Conservation (phyloP, 2,888 invertebrate genomes). For the Tinea semifulvella region DNA sequence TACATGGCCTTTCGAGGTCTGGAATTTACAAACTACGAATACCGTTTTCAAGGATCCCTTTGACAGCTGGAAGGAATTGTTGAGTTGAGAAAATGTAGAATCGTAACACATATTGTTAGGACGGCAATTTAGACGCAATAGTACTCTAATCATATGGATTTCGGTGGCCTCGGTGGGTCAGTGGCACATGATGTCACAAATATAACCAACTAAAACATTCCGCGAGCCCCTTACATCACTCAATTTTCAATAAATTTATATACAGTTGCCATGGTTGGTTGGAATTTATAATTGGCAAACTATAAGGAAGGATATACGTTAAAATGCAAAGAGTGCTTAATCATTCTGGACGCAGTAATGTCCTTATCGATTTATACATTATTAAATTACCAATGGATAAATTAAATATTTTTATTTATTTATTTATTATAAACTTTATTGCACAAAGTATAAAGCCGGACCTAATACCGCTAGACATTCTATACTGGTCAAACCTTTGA, state of each 20-base stretch:
- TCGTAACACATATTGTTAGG: too few relatives aligned
- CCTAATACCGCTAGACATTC: too few relatives aligned
- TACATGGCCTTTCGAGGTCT: too few relatives aligned
- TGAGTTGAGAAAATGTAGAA: too few relatives aligned
- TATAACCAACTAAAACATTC: conserved; percentile 14
- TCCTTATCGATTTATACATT: not conserved
- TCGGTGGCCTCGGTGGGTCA: conserved; percentile 55
- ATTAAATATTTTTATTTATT: too few relatives aligned
- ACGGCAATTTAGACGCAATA: conserved; percentile 15
- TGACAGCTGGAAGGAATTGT: too few relatives aligned
- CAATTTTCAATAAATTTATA: conserved; percentile 13
- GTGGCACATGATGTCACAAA: conserved; percentile 55
- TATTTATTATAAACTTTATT: too few relatives aligned
- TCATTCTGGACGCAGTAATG: not conserved
- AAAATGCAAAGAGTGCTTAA: not conserved
- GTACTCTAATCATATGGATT: conserved; percentile 15
- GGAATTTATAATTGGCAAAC: conserved; percentile 10
- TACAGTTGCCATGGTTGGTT: conserved; percentile 5
- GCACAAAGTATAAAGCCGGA: too few relatives aligned
- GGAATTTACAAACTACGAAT: too few relatives aligned
- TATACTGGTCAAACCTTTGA: too few relatives aligned
- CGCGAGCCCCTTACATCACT: conserved; percentile 13
- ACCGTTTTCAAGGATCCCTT: too few relatives aligned
- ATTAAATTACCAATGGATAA: too few relatives aligned
- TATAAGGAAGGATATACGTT: conserved; percentile 8